Evolutionary conservation across 2,113 vertebrate species (phyloP).

Genomic region (Rhizomys pruinosus): DNA sequence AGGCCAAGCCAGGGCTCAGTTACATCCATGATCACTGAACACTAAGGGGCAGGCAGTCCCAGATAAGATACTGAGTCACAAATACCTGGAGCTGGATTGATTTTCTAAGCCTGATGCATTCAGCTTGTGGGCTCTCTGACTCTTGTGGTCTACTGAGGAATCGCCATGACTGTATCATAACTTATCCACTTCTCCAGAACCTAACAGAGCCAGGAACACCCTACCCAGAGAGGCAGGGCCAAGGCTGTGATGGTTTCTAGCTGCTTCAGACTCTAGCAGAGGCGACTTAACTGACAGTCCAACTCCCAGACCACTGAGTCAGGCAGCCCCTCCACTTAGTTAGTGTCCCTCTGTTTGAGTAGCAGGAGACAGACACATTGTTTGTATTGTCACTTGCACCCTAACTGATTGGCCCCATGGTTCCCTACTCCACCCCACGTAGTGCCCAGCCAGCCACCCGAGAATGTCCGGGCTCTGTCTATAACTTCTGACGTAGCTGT

Average conservation of each 20-base stretch:
- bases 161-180: neutral
- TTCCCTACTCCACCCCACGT: neutral
- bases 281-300: neutral
- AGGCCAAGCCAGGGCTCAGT: neutral
- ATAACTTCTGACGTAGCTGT: conserved; percentile 97
- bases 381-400: neutral
- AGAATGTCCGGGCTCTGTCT: conserved; percentile 96
- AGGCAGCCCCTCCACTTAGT: neutral
- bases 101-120: neutral
- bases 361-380: accelerated
- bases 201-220: neutral
- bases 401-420: neutral
- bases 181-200: neutral
- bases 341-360: neutral
- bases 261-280: neutral
- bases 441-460: conserved; percentile 98
- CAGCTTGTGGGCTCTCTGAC: neutral
- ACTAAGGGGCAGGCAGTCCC: neutral
- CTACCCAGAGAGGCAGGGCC: neutral
- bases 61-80: neutral
- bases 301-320: accelerated
- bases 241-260: neutral
- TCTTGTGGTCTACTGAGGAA: neutral
- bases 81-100: neutral
- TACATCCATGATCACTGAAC: neutral